Percentiles rank a stretch among this genome's conserved stretches.
Evolutionary conservation across 2,888 invertebrate species (phyloP).

Genomic region (Trypoxylon attenuatum): DNA sequence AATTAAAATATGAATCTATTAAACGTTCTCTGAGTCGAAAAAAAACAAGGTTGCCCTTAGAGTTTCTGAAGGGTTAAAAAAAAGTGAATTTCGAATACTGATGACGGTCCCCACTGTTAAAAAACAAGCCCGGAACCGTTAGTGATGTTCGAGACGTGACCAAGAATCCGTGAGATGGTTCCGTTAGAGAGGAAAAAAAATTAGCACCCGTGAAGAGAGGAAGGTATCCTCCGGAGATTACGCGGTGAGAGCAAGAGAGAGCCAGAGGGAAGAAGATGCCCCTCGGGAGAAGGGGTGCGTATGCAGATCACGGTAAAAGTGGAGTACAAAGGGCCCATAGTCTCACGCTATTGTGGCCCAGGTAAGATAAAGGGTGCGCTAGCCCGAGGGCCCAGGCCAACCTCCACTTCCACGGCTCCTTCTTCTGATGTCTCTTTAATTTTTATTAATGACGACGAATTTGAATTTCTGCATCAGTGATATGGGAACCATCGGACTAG

Average conservation of each 20-base stretch:
- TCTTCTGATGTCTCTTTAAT: conserved; percentile 74
- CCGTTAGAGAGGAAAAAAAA: conserved; percentile 42
- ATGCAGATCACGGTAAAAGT: conserved; percentile 71
- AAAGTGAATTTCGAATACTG: conserved; percentile 23
- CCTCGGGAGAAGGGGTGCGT: conserved; percentile 58
- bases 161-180: conserved; percentile 26
- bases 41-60: no score
- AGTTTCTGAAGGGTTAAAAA: not conserved
- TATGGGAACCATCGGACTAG: conserved; percentile 67
- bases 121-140: conserved; percentile 22
- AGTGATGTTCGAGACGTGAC: conserved; percentile 39
- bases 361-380: conserved; percentile 72
- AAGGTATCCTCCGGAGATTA: no score
- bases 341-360: conserved; percentile 73
- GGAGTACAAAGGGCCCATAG: conserved; percentile 72
- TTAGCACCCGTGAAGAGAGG: conserved; percentile 33
- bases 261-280: conserved; percentile 8
- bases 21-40: no score
- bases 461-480: conserved; percentile 74
- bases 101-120: conserved; percentile 53
- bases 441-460: conserved; percentile 74
- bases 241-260: not conserved
- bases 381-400: conserved; percentile 37
- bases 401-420: conserved; percentile 53
- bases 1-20: no score